Percentiles rank a stretch among this genome's conserved stretches.
Evolutionary conservation across 1,140 invertebrate species (phyloP).

Genomic region (Sminthurinus signatus): DNA sequence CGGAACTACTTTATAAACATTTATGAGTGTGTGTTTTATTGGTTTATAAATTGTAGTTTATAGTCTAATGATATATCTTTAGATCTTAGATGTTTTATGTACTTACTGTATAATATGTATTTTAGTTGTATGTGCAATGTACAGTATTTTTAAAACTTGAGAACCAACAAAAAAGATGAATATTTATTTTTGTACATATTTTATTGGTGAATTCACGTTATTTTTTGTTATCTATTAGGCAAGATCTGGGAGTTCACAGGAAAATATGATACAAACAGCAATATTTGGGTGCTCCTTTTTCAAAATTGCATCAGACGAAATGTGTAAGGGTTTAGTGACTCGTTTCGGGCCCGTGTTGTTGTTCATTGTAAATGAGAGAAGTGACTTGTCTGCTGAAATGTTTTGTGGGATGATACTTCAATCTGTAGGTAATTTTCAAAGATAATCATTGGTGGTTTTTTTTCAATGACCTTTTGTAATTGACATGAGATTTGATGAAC

Average conservation of each 20-base stretch:
- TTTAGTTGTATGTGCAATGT: too few species aligned
- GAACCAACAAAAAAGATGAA: too few species aligned
- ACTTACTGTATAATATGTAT: too few species aligned
- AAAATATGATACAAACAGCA: constrained; percentile 25
- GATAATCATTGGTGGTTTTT: constrained; percentile 3
- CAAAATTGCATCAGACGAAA: constrained; percentile 27
- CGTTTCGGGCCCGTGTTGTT: constrained; percentile 35
- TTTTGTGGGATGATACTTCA: constrained; percentile 41
- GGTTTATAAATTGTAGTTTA: too few species aligned
- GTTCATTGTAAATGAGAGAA: constrained; percentile 25
- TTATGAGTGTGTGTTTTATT: too few species aligned
- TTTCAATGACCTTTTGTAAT: not conserved
- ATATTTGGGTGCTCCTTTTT: constrained; percentile 36
- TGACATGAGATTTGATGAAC: too few species aligned
- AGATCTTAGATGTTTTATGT: too few species aligned
- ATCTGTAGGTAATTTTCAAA: constrained; percentile 25
- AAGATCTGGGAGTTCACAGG: not conserved
- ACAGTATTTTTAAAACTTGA: too few species aligned
- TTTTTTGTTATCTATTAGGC: constrained; percentile 8
- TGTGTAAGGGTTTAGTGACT: constrained; percentile 33
- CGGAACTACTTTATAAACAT: too few species aligned
- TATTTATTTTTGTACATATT: too few species aligned
- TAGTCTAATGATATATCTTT: too few species aligned
- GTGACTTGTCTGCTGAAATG: constrained; percentile 21
- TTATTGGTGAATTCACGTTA: too few species aligned